Conservation (phyloP, 2,888 invertebrate species). For the Oscheius sp. region DNA sequence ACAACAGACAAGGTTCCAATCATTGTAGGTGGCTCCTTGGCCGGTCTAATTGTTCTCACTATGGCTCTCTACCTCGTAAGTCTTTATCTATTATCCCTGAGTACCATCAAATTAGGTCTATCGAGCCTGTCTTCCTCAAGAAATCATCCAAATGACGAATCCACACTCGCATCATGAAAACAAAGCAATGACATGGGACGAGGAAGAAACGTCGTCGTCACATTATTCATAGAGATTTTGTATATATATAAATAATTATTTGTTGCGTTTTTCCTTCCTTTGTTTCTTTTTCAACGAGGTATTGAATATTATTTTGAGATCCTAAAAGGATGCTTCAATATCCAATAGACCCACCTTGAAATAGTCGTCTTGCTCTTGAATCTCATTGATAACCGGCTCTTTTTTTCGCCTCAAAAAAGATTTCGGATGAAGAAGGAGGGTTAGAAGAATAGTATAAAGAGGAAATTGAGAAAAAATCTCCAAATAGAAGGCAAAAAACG, state of each 20-base stretch:
- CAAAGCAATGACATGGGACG: slow-evolving; percentile 28
- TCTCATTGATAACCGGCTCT: neutral
- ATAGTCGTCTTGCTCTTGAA: slow-evolving; percentile 20
- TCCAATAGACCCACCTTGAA: slow-evolving; percentile 22
- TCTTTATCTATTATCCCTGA: neutral
- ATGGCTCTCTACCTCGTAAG: slow-evolving; percentile 49
- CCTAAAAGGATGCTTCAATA: too few species aligned
- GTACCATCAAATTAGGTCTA: slow-evolving; percentile 40
- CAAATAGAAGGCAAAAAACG: slow-evolving; percentile 1
- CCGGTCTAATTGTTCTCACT: slow-evolving; percentile 47
- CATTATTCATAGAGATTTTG: too few species aligned
- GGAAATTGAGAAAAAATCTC: slow-evolving; percentile 21
- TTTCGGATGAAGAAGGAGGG: slow-evolving; percentile 5
- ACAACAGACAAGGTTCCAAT: slow-evolving; percentile 51
- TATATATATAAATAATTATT: too few species aligned
- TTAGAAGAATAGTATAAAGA: slow-evolving; percentile 11
- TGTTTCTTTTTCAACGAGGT: neutral
- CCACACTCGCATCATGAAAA: slow-evolving; percentile 46
- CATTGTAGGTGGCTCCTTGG: slow-evolving; percentile 48
- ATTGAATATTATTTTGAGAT: slow-evolving; percentile 11
- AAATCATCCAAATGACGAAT: slow-evolving; percentile 46
- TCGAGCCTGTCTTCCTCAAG: slow-evolving; percentile 50
- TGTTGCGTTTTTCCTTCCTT: neutral
- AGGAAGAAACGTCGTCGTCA: slow-evolving; percentile 22
- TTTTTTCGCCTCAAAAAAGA: slow-evolving; percentile 11